Conservation (phyloP, 1,140 invertebrate species). For the silkworm (Bombyx mori) region ASM3026992v2 NC_085115.1:4618001-4618500, state of each 20-base stretch:
- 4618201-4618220: too few species aligned
- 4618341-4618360: conserved; percentile 13
- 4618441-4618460: conserved; percentile 1
- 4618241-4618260: conserved; percentile 26
- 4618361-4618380: not conserved
- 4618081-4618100: too few species aligned
- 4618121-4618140: too few species aligned
- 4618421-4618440: conserved; percentile 6
- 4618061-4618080: too few species aligned
- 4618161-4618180: too few species aligned
- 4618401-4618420: conserved; percentile 8
- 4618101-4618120: too few species aligned
- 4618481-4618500: conserved; percentile 21
- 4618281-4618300: conserved; percentile 9
- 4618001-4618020: too few species aligned
- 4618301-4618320: conserved; percentile 31
- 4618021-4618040: too few species aligned
- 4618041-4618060: too few species aligned
- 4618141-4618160: too few species aligned
- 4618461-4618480: conserved; percentile 2
- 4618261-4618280: conserved; percentile 34
- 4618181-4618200: too few species aligned
- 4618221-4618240: conserved; percentile 17
- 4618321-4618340: conserved; percentile 31
- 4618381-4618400: conserved; percentile 3